Evolutionary conservation across 2,888 invertebrate genomes (phyloP), one percentile per base, ranked within the genome.

Genomic region (Hyposoter dolosus): DNA sequence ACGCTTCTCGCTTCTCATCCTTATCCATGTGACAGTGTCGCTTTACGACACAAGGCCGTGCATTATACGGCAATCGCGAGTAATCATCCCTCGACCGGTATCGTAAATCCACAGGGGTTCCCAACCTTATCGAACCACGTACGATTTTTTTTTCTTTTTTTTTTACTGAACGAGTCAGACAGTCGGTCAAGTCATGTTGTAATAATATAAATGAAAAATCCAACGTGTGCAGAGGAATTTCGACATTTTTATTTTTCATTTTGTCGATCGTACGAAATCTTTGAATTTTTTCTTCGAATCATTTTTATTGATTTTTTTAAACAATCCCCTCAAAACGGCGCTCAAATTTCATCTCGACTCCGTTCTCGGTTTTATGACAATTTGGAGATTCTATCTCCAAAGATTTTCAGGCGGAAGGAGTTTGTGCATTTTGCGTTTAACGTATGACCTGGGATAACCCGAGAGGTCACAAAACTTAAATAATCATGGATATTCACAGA

Each of bases 31-130:
- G 81, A 82, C 81, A 87, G 87, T 87, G 87, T 86, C 86, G 86
- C 89, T 93, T 93, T 93, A 94, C 92, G 94, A 93, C 92, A 91
- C 93, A 94, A 94, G 94, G 94, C 92, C 93, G 93, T 92, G 93
- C 92, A 90, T 92, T 92, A 92, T 91, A 91, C 91, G 91, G 89
- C 92, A 93, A 93, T 94, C 93, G 92, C 91, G 90, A 91, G 92
- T 93, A 93, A 93, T 94, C 93, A 93, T 93, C 92, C 91, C 89
- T 88, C 91, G 90, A 88, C 90, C 91, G 91, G 90, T 91, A 92
- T 93, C 93, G 91, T 94, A 94, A 93, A 94, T 94, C 89, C 90
- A 86, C 88, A 60, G 88, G 87, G 92, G 91, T 93, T 94, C 94
- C 92, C 93, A 93, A 93, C 92, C 92, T 92, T 91, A 92, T 93